These are phyloP conservation scores for Anoncus sp. DNA, from an alignment of 2,888 invertebrate species.

Conservation along the genomic window DNA sequence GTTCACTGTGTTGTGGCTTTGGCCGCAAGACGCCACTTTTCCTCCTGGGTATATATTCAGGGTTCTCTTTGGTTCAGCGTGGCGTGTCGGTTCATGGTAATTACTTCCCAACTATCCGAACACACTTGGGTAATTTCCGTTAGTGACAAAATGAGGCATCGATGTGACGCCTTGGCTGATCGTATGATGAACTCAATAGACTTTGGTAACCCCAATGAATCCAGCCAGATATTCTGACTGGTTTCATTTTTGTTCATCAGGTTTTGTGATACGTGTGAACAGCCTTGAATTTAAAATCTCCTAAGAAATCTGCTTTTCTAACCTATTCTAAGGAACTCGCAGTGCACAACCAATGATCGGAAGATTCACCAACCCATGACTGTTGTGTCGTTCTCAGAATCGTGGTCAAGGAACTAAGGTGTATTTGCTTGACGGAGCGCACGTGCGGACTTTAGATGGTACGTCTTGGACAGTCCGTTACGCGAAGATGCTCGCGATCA, in stretches of 20 bases:
- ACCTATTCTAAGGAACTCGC: too few species aligned
- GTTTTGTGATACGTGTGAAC: too few species aligned
- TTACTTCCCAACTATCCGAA: constrained; percentile 43
- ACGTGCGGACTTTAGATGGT: constrained; percentile 48
- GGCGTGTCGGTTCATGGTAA: constrained; percentile 38
- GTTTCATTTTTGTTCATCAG: too few species aligned
- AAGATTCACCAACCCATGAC: too few species aligned
- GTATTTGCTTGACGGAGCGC: too few species aligned
- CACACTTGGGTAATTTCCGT: constrained; percentile 18
- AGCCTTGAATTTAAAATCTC: too few species aligned
- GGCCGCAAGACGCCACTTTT: constrained; percentile 19
- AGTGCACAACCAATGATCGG: too few species aligned
- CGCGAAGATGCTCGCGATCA: constrained; percentile 50
- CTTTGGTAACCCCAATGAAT: too few species aligned
- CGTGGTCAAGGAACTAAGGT: too few species aligned
- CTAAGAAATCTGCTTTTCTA: too few species aligned
- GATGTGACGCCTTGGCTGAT: background rate
- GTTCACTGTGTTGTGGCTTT: constrained; percentile 11
- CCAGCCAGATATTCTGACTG: too few species aligned
- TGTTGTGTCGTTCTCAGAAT: too few species aligned
- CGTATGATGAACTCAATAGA: constrained; percentile 1
- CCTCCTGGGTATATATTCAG: constrained; percentile 2
- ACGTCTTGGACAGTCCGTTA: constrained; percentile 50
- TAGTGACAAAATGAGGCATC: constrained; percentile 14
- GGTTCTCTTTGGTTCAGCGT: background rate